phyloP scores from a whole-genome alignment of 2,888 invertebrate species.

The Junonia oenone region DNA sequence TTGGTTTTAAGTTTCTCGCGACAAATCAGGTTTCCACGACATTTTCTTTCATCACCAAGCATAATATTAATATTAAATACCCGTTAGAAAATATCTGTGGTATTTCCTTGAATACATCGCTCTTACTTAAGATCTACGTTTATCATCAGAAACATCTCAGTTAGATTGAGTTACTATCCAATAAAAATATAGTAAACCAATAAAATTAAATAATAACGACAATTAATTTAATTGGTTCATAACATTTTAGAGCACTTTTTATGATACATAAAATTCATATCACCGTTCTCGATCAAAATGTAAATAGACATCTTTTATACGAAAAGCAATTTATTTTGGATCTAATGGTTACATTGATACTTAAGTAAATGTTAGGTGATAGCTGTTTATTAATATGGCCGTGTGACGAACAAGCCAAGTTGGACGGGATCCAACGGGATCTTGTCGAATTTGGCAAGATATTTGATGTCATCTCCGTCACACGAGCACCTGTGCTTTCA shows the following conservation, averaged over 20 bases:
- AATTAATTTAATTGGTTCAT: too few species aligned
- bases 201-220: too few species aligned
- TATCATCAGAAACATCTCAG: too few species aligned
- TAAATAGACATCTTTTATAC: not conserved
- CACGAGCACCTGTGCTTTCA: conserved; percentile 39
- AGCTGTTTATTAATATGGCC: conserved; percentile 59
- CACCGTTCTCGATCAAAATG: not conserved
- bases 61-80: too few species aligned
- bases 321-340: not conserved
- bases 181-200: too few species aligned
- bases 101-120: too few species aligned
- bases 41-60: too few species aligned
- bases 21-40: too few species aligned
- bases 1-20: too few species aligned
- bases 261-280: not conserved
- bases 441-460: conserved; percentile 70
- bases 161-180: too few species aligned
- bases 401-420: conserved; percentile 61
- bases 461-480: conserved; percentile 59
- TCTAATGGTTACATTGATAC: conserved; percentile 23
- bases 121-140: too few species aligned
- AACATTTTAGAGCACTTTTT: not conserved
- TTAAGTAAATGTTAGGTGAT: conserved; percentile 33
- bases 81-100: too few species aligned
- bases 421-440: conserved; percentile 62